Evolutionary conservation across 2,113 vertebrate genomes (phyloP).

Genomic region (Falco punctatus): DNA sequence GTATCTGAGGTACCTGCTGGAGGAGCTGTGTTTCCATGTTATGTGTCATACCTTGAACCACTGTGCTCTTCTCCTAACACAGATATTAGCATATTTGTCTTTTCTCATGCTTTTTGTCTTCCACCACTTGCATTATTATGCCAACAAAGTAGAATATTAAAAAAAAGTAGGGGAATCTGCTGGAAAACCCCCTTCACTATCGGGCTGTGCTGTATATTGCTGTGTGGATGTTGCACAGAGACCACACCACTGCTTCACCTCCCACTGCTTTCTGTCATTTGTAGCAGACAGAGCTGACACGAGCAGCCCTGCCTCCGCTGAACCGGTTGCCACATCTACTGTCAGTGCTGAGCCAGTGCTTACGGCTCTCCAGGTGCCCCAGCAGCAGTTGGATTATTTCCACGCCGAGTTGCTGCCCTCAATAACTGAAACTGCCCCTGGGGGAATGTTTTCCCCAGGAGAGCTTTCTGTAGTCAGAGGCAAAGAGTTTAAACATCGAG

Average conservation of each 20-base stretch:
- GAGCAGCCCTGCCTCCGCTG: background rate
- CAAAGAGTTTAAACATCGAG: background rate
- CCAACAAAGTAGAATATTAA: background rate
- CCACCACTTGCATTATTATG: background rate
- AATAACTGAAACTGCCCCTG: background rate
- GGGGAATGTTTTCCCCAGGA: background rate
- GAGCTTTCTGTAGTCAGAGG: background rate
- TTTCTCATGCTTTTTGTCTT: background rate
- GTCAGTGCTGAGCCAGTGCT: background rate
- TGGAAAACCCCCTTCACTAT: background rate
- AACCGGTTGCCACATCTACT: background rate
- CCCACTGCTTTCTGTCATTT: background rate
- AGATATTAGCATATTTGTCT: background rate
- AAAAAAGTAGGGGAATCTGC: background rate
- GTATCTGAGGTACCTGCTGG: rapidly evolving
- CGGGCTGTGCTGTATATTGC: background rate
- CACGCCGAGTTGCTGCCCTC: background rate
- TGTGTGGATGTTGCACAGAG: background rate
- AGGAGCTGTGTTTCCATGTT: background rate
- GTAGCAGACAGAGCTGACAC: background rate
- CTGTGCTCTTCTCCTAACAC: background rate
- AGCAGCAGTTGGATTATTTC: background rate
- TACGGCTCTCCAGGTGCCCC: background rate
- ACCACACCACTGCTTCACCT: background rate
- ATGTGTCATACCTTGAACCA: background rate